Evolutionary conservation across 2,113 vertebrate species (phyloP), one percentile per base, ranked within the genome.

Genomic region (Pterophyllum scalare): DNA sequence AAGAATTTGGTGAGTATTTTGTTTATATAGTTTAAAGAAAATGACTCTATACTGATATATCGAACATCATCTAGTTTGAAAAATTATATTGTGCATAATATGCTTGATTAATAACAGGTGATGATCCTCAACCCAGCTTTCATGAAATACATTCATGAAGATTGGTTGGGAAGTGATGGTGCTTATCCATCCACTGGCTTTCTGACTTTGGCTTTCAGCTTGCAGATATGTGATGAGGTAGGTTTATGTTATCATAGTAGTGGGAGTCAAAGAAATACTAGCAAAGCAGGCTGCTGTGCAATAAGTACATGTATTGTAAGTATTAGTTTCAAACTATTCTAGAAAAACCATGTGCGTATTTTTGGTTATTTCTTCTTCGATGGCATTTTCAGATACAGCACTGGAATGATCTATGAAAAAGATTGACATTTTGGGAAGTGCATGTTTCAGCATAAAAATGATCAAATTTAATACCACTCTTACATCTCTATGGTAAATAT

Each of bases 171-270:
- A 6, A 58, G 59, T n/a, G 31, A 64, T 8, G 89, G 84, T 3
- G 1, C 6, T 3, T 85, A 89, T 80, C 64, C 72, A n/a, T 92
- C 91, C 38, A 89, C 90, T 52, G 89, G 90, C n/a, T 88, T 91
- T 7, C 35, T 92, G 57, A 54, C 80, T 17, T 20, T 91, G 35
- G 46, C 76, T 13, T 6, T 91, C 12, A 83, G 78, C 28, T 22
- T 91, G 61, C 79, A 79, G 10, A 82, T 93, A 15, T 93, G 90
- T 75, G 91, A 93, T 28, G 64, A 90, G 87, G 90, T 91, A 74
- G 22, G 81, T 9, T 72, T 6, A 31, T 6, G 9, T 65, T 65
- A 33, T 13, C 12, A 40, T 9, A 64, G 46, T 17, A 7, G 46
- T 49, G 12, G 43, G 1, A 14, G 60, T 40, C 35, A 65, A 43